These are phyloP conservation scores for Cettia cetti DNA, from an alignment of 2,113 vertebrate genomes.

Conservation along the genomic window DNA sequence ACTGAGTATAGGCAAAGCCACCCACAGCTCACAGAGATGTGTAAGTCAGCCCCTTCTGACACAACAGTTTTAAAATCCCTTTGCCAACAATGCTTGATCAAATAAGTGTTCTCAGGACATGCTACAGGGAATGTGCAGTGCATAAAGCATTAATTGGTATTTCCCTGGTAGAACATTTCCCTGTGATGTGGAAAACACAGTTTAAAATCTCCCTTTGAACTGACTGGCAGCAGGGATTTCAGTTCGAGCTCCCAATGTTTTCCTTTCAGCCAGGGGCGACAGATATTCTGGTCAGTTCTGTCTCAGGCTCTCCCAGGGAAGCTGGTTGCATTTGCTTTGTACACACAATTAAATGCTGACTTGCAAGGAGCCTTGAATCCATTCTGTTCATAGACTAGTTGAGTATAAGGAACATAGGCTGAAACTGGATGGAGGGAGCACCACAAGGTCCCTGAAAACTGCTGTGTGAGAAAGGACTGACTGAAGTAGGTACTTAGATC, in stretches of 20 bases:
- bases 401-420: background rate
- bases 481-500: background rate
- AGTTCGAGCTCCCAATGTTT: background rate
- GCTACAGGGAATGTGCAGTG: background rate
- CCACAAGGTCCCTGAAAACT: background rate
- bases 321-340: background rate
- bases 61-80: background rate
- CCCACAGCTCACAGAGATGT: background rate
- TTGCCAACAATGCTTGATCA: background rate
- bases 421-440: background rate
- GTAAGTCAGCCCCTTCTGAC: background rate
- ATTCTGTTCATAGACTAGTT: background rate
- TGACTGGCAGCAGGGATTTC: background rate
- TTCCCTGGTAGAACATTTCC: background rate
- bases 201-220: background rate
- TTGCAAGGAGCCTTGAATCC: background rate
- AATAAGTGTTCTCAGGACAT: background rate
- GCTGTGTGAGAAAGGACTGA: background rate
- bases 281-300: background rate
- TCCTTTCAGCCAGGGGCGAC: background rate
- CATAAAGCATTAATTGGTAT: background rate
- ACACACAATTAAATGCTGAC: background rate
- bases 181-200: background rate
- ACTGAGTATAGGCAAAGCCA: background rate
- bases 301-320: background rate